These are phyloP conservation scores for Mimas tiliae DNA, from an alignment of 2,888 invertebrate genomes.

Conservation along the genomic window DNA sequence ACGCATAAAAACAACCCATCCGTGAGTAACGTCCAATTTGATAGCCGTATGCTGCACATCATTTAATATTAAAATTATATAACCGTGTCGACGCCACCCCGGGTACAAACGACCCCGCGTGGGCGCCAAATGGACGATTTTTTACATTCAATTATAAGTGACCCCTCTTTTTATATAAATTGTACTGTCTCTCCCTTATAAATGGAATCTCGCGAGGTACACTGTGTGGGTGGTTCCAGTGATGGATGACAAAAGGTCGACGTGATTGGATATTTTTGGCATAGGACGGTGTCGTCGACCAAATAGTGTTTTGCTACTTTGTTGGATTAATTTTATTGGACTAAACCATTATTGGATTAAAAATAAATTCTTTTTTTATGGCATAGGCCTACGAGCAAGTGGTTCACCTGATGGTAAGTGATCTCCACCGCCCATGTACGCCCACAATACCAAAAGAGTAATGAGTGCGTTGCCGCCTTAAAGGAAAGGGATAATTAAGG, in stretches of 20 bases:
- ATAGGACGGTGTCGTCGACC: background rate
- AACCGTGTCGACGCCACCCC: conserved; percentile 51
- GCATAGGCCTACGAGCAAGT: too few relatives aligned
- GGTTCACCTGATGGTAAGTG: too few relatives aligned
- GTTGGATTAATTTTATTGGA: background rate
- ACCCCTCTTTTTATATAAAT: conserved; percentile 79
- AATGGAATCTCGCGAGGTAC: conserved; percentile 69
- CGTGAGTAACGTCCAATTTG: conserved; percentile 40
- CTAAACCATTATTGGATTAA: background rate
- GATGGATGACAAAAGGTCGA: conserved; percentile 59
- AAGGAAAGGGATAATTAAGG: too few relatives aligned
- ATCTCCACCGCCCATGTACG: too few relatives aligned
- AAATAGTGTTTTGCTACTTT: background rate
- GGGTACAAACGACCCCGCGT: conserved; percentile 34
- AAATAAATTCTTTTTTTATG: too few relatives aligned
- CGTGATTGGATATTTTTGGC: conserved; percentile 54
- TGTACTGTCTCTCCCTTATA: conserved; percentile 77
- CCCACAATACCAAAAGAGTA: too few relatives aligned
- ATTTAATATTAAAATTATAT: conserved; percentile 77
- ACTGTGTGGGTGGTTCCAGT: conserved; percentile 70
- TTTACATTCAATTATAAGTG: conserved; percentile 81
- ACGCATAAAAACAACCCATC: conserved; percentile 31
- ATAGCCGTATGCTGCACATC: conserved; percentile 61
- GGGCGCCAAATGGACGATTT: conserved; percentile 70
- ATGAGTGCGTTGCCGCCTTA: too few relatives aligned